These are phyloP conservation scores for Eospalax fontanierii DNA, from an alignment of 2,797 vertebrate species.

Conservation along the genomic window DNA sequence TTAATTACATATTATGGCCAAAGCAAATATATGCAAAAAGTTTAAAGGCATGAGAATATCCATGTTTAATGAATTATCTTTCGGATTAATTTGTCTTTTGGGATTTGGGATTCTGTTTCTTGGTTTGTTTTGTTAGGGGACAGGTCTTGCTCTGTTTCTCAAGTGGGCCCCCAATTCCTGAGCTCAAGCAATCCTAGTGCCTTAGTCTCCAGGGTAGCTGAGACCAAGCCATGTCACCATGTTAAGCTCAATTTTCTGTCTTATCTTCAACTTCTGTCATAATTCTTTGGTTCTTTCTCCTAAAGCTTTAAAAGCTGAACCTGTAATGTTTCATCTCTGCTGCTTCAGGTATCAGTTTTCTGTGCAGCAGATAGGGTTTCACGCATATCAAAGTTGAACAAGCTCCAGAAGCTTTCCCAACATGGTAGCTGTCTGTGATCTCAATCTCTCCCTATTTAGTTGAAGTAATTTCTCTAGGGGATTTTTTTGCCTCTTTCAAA, in stretches of 20 bases:
- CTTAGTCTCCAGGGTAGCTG: not conserved
- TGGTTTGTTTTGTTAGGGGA: not conserved
- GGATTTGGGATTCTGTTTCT: not conserved
- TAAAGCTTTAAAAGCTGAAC: constrained; percentile 36
- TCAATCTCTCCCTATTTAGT: constrained; percentile 24
- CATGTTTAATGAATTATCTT: not conserved
- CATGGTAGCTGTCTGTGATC: not conserved
- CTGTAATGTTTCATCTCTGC: constrained; percentile 25
- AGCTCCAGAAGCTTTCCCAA: not conserved
- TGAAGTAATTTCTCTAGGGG: constrained; percentile 58
- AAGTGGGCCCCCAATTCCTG: not conserved
- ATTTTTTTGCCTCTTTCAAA: constrained; percentile 54
- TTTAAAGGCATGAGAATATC: constrained; percentile 28
- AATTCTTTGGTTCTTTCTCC: constrained; percentile 44
- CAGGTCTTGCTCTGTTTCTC: not conserved
- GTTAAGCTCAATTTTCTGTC: not conserved
- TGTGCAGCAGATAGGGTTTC: constrained; percentile 50
- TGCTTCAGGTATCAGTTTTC: constrained; percentile 14
- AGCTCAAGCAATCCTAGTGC: too few species aligned
- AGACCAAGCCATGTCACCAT: too few species aligned
- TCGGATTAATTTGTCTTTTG: not conserved
- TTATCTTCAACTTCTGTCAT: constrained; percentile 27
- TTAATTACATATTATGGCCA: not conserved
- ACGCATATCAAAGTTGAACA: not conserved
- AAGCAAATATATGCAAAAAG: constrained; percentile 7